Conservation (phyloP, 2,797 vertebrate species). For the Hoplostethus mediterraneus region DNA sequence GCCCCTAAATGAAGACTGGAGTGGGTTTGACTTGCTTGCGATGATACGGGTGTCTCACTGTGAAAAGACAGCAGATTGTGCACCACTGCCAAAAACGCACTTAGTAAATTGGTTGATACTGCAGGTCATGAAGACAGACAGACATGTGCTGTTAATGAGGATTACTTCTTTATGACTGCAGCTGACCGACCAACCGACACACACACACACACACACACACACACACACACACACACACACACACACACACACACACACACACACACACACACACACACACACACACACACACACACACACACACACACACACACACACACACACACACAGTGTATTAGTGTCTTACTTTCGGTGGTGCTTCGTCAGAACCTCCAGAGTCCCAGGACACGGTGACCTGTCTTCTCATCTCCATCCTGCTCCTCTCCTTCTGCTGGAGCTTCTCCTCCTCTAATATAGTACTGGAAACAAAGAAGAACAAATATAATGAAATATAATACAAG, state of each 20-base stretch:
- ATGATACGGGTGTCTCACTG: neutral
- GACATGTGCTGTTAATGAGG: neutral
- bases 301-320: slow-evolving; percentile 12
- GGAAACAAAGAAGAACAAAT: slow-evolving; percentile 13
- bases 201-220: slow-evolving; percentile 12
- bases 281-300: slow-evolving; percentile 9
- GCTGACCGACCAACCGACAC: slow-evolving; percentile 3
- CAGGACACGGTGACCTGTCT: slow-evolving; percentile 95
- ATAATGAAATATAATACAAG: neutral
- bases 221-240: slow-evolving; percentile 5
- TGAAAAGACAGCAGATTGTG: slow-evolving; percentile 10
- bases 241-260: neutral
- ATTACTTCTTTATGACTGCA: slow-evolving; percentile 6
- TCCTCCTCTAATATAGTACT: slow-evolving; percentile 98
- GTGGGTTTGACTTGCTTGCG: too few species aligned
- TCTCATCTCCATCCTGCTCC: slow-evolving; percentile 97
- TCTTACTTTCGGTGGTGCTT: slow-evolving; percentile 97
- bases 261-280: slow-evolving; percentile 14
- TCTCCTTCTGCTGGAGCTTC: slow-evolving; percentile 96
- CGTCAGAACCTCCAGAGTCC: slow-evolving; percentile 96
- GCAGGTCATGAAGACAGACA: neutral
- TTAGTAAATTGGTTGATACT: too few species aligned
- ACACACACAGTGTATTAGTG: neutral
- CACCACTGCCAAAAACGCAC: too few species aligned
- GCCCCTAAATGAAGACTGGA: too few species aligned